Base-by-base conservation (phyloP, 37 sponge, comb jelly and placozoan genomes). In the Amphimedon queenslandica region DNA sequence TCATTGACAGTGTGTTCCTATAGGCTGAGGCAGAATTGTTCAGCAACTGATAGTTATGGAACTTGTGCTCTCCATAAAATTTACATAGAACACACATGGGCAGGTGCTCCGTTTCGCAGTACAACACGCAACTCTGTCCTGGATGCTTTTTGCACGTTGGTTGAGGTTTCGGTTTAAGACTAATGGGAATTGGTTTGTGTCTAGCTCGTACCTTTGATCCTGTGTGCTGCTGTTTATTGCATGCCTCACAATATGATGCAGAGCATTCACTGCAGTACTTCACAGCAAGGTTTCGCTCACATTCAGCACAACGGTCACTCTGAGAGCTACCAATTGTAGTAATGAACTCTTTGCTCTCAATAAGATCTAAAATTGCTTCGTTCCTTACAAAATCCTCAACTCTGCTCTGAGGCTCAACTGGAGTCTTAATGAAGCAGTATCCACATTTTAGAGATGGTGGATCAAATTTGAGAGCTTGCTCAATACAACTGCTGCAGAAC, bases 61-160 rank as follows among this genome's bases (percentile, higher is more conserved):
- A 81, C 23, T 85, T 71, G 37, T 90, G 91, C 67, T 90, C 86
- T 51, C 77, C 77, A 67, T 85, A 90, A 47, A 85, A 90, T 74
- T 90, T 90, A 79, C 91, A 90, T 43, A 90, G 55, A 18, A 90
- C 86, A 74, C 91, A 90, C 91, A 90, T 90, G 20, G 91, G 82
- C 55, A 69, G 75, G 47, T 68, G 73, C 40, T 90, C 91, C 28
- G 91, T 90, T 67, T 90, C 91, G 64, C 91, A 90, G 68, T 90
- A 90, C 16, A 90, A 78, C 66, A 85, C 70, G 63, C 86, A 90
- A 61, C 78, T 84, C 72, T 90, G 91, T 1, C 91, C 91, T 4
- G 91, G 83, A 47, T 90, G 91, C 35, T 73, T 81, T n/a, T 42
- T 55, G 65, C 91, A 90, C 2, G 78, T 85, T 51, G 91, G 91